These are phyloP conservation scores for Agrypnus murinus DNA, from an alignment of 2,888 invertebrate genomes.

Conservation along the genomic window DNA sequence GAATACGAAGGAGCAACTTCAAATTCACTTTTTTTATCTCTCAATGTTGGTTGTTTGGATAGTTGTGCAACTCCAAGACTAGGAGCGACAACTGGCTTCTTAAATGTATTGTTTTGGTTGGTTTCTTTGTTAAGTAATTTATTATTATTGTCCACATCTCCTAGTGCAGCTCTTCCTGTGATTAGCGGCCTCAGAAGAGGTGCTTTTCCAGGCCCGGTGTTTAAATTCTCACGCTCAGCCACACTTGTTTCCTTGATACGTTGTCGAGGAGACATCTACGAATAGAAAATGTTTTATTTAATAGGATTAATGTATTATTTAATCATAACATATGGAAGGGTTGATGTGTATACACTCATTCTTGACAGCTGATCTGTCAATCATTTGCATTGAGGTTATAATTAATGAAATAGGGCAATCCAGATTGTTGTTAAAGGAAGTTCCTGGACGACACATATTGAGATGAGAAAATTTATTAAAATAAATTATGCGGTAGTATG, in stretches of 20 bases:
- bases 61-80: constrained; percentile 3
- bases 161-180: constrained; percentile 59
- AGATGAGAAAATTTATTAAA: no score
- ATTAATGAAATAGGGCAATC: no score
- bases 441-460: no score
- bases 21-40: constrained; percentile 47
- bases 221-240: constrained; percentile 56
- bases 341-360: no score
- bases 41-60: neutral
- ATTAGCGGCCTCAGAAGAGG: constrained; percentile 41
- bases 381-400: no score
- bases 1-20: constrained; percentile 46
- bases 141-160: constrained; percentile 63
- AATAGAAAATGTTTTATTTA: constrained; percentile 24
- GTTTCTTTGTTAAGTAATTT: constrained; percentile 44
- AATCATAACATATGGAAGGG: no score
- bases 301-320: no score
- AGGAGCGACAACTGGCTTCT: neutral
- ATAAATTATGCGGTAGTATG: no score
- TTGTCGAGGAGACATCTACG: constrained; percentile 58
- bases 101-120: constrained; percentile 4
- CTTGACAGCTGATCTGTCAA: no score
- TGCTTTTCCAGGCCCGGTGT: constrained; percentile 47
- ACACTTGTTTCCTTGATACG: constrained; percentile 33
- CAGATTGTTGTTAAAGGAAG: no score